These are phyloP conservation scores for Cyphomyrus discorhynchus DNA, from an alignment of 2,113 vertebrate genomes.

Conservation along the genomic window DNA sequence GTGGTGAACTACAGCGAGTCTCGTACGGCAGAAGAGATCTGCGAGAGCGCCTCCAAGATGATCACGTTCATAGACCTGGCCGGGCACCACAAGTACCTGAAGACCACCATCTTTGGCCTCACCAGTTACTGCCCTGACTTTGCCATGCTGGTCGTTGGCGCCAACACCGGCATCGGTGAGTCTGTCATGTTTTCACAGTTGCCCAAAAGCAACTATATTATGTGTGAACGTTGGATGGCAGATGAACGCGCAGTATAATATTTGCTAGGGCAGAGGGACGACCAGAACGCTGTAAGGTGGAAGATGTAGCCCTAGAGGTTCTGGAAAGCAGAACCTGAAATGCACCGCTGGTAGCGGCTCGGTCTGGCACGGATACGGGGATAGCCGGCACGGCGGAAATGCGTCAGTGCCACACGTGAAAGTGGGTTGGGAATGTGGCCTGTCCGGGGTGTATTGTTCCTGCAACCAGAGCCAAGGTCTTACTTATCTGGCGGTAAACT, in stretches of 20 bases:
- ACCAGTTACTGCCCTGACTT: conserved; percentile 98
- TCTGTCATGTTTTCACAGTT: not conserved
- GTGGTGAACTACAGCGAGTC: conserved; percentile 98
- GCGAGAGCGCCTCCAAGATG: conserved; percentile 98
- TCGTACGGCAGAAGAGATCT: conserved; percentile 92
- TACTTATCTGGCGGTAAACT: not conserved
- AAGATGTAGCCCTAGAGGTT: not conserved
- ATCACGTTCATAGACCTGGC: conserved; percentile 98
- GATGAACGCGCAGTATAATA: not conserved
- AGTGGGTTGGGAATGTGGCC: conserved; percentile 35
- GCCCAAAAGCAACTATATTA: not conserved
- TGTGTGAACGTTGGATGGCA: not conserved
- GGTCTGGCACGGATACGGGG: not conserved
- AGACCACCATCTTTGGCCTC: conserved; percentile 97
- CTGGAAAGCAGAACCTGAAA: not conserved
- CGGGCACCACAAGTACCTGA: conserved; percentile 96
- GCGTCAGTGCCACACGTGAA: not conserved
- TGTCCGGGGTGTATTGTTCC: conserved; percentile 5
- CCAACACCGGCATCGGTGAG: conserved; percentile 94
- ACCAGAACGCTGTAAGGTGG: not conserved
- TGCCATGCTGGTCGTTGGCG: conserved; percentile 94
- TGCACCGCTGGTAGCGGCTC: not conserved
- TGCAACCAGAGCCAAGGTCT: conserved; percentile 34
- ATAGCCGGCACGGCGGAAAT: not conserved
- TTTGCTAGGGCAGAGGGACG: not conserved